Evolutionary conservation across 2,888 invertebrate genomes (phyloP), one percentile per base, ranked within the genome.

Genomic region (Latrodectus elegans): DNA sequence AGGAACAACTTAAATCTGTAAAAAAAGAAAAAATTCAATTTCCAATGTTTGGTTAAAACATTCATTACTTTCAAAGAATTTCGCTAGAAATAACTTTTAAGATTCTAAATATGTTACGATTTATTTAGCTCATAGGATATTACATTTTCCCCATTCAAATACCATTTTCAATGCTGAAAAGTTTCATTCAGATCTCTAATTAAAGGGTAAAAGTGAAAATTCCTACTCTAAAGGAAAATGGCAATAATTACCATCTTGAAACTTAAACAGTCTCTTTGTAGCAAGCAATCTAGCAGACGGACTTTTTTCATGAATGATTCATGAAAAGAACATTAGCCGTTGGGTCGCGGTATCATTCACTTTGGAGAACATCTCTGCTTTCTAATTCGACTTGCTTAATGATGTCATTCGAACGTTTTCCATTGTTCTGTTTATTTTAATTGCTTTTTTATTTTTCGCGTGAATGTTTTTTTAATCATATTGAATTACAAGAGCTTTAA

Each of bases 311-410:
- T 85, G 79, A 85, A 85, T 85, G 75, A 85, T 55, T 68, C 75
- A 85, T 85, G 75, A 85, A 70, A 38, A 51, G 14, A 55, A 68
- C 49, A 68, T 51, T 38, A 55, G 55, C n/a, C 12, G 70, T n/a
- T 67, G 52, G 67, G 14, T 17, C 14, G 9, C 11, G 65, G 38
- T 75, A 75, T 75, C 75, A 53, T 75, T 82, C 6, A 68, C 73
- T 68, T 49, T 73, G 22, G 70, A 52, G 51, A 22, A 15, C 65
- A 22, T 78, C 72, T 75, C 68, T 26, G 26, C 15, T 81, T 74
- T 67, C 84, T 84, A 73, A 78, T 84, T 84, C 73, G 72, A 70
- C 70, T 80, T 6, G 38, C 74, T 79, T 79, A 79, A 85, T 85
- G 85, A 75, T 52, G 71, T 64, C 79, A 79, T 12, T 22, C 15